A percentile compares a stretch with the other conserved stretches of the same genome.
phyloP scores from a whole-genome alignment of 2,797 vertebrate genomes.

The Rhabdomys pumilio region DNA sequence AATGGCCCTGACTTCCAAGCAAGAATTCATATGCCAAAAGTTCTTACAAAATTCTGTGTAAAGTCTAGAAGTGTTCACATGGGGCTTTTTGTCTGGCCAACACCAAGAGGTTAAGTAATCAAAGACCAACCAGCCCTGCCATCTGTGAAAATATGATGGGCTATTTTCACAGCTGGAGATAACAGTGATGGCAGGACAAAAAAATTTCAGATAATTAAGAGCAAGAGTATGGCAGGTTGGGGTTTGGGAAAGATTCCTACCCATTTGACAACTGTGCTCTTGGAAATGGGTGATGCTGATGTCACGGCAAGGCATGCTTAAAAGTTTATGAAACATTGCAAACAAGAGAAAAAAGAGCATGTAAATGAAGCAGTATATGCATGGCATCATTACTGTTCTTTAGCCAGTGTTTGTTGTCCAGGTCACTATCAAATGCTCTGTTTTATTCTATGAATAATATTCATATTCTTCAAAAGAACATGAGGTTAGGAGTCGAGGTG shows the following conservation, averaged over 20 bases:
- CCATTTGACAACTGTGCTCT: background rate
- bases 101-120: slow-evolving; percentile 71
- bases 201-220: slow-evolving; percentile 56
- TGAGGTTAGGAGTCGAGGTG: background rate
- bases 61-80: slow-evolving; percentile 58
- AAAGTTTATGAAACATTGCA: background rate
- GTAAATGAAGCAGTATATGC: background rate
- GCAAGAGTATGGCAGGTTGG: slow-evolving; percentile 33
- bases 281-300: background rate
- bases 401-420: background rate
- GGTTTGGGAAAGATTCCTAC: background rate
- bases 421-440: background rate
- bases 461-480: slow-evolving; percentile 57
- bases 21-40: slow-evolving; percentile 59
- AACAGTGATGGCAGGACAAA: slow-evolving; percentile 62
- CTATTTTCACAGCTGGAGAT: slow-evolving; percentile 74
- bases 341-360: background rate
- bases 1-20: slow-evolving; percentile 8
- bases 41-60: slow-evolving; percentile 63
- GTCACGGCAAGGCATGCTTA: background rate
- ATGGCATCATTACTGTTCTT: background rate
- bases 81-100: slow-evolving; percentile 55
- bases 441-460: slow-evolving; percentile 18
- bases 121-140: slow-evolving; percentile 62
- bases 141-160: slow-evolving; percentile 72